phyloP scores from a whole-genome alignment of 2,888 invertebrate species.

The Teleogryllus oceanicus region DNA sequence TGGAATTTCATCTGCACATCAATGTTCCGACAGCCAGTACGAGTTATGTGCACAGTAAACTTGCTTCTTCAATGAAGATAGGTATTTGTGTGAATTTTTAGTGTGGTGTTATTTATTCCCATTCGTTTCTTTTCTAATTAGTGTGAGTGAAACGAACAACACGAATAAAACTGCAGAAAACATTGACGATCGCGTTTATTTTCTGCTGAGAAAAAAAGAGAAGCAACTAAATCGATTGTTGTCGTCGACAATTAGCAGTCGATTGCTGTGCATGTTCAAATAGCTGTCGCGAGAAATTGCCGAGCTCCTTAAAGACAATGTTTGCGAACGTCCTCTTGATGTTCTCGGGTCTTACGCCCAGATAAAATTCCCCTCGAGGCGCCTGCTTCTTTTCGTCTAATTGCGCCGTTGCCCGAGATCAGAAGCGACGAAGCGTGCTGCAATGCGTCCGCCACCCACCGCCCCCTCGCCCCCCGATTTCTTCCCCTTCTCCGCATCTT shows the following conservation, averaged over 20 bases:
- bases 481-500: background rate
- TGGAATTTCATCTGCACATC: background rate
- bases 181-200: background rate
- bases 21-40: background rate
- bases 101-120: background rate
- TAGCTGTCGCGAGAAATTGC: background rate
- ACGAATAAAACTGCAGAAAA: background rate
- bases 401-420: constrained; percentile 9
- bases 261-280: constrained; percentile 3
- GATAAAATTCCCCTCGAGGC: background rate
- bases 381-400: background rate
- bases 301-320: constrained; percentile 1
- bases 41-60: background rate
- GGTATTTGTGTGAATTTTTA: background rate
- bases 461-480: background rate
- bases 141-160: background rate
- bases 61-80: background rate
- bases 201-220: background rate
- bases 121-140: background rate
- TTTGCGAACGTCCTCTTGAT: background rate
- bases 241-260: background rate
- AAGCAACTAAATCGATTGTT: background rate
- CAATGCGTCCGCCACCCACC: background rate
- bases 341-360: constrained; percentile 18
- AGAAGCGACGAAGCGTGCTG: background rate